These are phyloP conservation scores for Anoncus sp. DNA, from an alignment of 2,888 invertebrate genomes.

Conservation along the genomic window DNA sequence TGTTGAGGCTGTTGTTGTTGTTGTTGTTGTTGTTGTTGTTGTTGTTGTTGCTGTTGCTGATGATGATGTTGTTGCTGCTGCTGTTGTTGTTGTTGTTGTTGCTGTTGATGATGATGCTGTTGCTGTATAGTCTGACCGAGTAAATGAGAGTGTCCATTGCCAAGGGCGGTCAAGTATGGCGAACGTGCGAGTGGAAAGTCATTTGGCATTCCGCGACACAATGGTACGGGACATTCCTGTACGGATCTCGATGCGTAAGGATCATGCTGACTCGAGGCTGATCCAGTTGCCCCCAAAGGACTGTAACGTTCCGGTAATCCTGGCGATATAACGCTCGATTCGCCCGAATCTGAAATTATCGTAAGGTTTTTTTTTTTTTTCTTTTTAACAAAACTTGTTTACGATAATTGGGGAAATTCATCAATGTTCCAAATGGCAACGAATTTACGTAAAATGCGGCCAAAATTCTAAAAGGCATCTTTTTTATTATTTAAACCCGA, in stretches of 20 bases:
- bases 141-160: constrained; percentile 80
- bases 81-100: constrained; percentile 25
- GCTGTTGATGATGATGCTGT: constrained; percentile 52
- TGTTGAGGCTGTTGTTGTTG: constrained; percentile 75
- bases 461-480: too few species aligned
- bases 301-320: constrained; percentile 82
- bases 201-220: constrained; percentile 79
- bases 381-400: too few species aligned
- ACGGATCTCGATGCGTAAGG: constrained; percentile 80
- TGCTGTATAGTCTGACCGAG: constrained; percentile 68
- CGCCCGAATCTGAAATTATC: constrained; percentile 78
- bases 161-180: constrained; percentile 80
- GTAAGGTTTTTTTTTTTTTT: constrained; percentile 24
- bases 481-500: too few species aligned
- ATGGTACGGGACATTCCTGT: constrained; percentile 80
- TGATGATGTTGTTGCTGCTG: constrained; percentile 49
- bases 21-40: constrained; percentile 71
- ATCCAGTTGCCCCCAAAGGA: constrained; percentile 79
- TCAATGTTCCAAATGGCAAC: too few species aligned
- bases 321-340: constrained; percentile 81
- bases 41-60: constrained; percentile 65
- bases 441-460: too few species aligned
- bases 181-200: constrained; percentile 80
- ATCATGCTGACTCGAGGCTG: constrained; percentile 78
- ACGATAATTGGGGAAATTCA: not conserved